A percentile compares a stretch with the other conserved stretches of the same genome.
Conservation (phyloP, 1,140 invertebrate species). For the Anastrepha obliqua region DNA sequence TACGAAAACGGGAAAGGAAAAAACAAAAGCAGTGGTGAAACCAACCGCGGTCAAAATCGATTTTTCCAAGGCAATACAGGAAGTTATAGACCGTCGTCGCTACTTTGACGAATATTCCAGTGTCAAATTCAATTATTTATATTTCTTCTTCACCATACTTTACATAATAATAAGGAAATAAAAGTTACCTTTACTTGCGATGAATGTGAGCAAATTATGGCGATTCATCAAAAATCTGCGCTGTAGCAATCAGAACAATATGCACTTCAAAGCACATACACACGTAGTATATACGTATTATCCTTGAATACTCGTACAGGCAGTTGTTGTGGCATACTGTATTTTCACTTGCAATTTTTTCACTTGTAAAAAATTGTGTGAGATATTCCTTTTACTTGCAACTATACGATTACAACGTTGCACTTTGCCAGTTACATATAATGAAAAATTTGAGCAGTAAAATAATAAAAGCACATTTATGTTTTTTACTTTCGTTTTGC, state of each 20-base stretch:
- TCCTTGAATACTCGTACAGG: background rate
- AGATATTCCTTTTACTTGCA: background rate
- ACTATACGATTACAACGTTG: too few species aligned
- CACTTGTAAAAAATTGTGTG: constrained; percentile 44
- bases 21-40: constrained; percentile 15
- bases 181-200: constrained; percentile 18
- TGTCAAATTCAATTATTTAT: background rate
- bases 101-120: background rate
- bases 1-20: background rate
- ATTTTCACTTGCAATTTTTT: constrained; percentile 42
- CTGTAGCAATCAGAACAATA: background rate
- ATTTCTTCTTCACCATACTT: background rate
- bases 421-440: too few species aligned
- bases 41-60: constrained; percentile 33
- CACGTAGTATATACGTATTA: background rate
- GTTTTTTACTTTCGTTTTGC: background rate
- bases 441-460: background rate
- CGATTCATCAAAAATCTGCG: background rate
- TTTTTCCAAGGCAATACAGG: constrained; percentile 46
- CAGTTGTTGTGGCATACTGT: background rate
- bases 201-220: background rate
- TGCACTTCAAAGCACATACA: background rate
- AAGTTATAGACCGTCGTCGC: background rate
- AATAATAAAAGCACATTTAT: background rate
- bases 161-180: background rate